Base-by-base conservation (phyloP, 2,113 vertebrate species). In the Hassar affinis region DNA sequence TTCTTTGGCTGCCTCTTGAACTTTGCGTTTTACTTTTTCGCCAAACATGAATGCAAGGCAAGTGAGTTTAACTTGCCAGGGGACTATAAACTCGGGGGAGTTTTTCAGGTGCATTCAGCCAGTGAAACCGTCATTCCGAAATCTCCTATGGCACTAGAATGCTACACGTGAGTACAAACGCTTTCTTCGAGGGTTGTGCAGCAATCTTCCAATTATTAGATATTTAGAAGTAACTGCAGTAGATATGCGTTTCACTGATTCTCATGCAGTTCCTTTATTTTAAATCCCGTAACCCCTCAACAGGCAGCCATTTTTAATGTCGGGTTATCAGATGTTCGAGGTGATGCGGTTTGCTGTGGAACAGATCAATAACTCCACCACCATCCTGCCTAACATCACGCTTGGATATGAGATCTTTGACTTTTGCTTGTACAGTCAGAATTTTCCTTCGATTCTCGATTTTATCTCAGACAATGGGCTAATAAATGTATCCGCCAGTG, bases 341-440 rank as follows among this genome's bases (percentile, higher is more conserved):
- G 84, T 95, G 78, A 93, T 96, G 94, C 91, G 95, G 47, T 94
- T 96, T 0, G 30, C 93, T 0, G 78, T 96, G 0, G 92, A 96
- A 80, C 91, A 96, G 88, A 95, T 97, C 64, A 97, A 97, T 87
- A 96, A 96, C 87, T 94, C 94, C 78, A 94, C 90, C 0, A 0
- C 22, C 1, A 92, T 97, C 0, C 92, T 97, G 15, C 96, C 96
- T 52, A 93, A 93, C 0, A 18, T 97, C 57, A 92, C 94, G 0
- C 86, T 97, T 35, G 96, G 95, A 35, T 97, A 95, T 0, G 90
- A 95, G 17, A 92, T 96, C 71, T 94, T 94, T 0, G 94, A 97
- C 15, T 88, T 91, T 78, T 97, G 97, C 88, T 93, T 93, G 0
- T 87, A 92, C 14, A n/a, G 78, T 0, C 42, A 90, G 51, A 95